Conservation (phyloP, 2,888 invertebrate genomes). For the Caradrina kadenii region DNA sequence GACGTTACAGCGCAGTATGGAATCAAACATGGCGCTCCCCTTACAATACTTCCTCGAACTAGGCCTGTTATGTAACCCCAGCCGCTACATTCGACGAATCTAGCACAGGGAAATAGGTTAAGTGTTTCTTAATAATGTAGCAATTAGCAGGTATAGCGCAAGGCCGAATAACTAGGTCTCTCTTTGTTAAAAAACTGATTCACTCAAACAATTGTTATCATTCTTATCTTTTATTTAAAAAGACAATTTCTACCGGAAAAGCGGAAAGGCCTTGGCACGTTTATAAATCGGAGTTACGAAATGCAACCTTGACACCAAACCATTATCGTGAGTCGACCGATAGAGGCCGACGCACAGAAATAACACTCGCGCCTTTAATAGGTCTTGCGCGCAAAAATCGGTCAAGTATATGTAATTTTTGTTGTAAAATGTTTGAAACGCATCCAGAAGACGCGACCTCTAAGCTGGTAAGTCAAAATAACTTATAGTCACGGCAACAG, state of each 20-base stretch:
- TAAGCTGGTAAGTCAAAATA: conserved; percentile 69
- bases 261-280: conserved; percentile 83
- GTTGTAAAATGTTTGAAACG: conserved; percentile 75
- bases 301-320: conserved; percentile 88
- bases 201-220: conserved; percentile 62
- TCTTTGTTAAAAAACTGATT: conserved; percentile 70
- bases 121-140: conserved; percentile 87
- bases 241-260: conserved; percentile 77
- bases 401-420: conserved; percentile 82
- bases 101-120: conserved; percentile 87
- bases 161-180: conserved; percentile 77
- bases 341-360: conserved; percentile 85
- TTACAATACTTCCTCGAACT: conserved; percentile 72
- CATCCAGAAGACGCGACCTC: conserved; percentile 77
- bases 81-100: conserved; percentile 74
- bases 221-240: conserved; percentile 65
- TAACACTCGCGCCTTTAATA: conserved; percentile 81
- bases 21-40: conserved; percentile 43
- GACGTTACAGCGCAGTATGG: conserved; percentile 38
- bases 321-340: conserved; percentile 85
- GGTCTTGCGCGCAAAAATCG: conserved; percentile 84
- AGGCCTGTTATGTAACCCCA: conserved; percentile 74
- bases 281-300: conserved; percentile 80
- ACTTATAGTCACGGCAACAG: conserved; percentile 59
- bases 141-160: conserved; percentile 84